Evolutionary conservation across 2,797 vertebrate species (phyloP), one percentile per base, ranked within the genome.

Genomic region (Meda fulgida): DNA sequence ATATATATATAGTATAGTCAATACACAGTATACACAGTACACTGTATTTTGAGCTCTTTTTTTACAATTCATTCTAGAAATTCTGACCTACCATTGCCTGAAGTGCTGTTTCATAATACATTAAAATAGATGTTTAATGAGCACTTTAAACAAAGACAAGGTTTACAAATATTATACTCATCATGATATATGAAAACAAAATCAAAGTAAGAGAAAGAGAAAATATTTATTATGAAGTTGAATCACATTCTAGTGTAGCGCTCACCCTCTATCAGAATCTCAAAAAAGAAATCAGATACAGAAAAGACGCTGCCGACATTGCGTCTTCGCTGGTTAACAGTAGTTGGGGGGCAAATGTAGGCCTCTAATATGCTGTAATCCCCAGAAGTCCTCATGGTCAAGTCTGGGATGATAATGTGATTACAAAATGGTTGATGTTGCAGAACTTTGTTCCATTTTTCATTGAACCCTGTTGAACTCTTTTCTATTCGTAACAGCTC

Each of bases 401-500:
- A 93, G 93, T 94, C 92, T 93, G 93, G 91, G 92, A 94, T 94
- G 91, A 94, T 94, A 94, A 94, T 94, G 92, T 93, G 92, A 93
- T 94, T 94, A 94, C 92, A 93, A 94, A 93, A 94, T 88, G 91
- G 88, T 90, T 86, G 92, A 94, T 93, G 93, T 92, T 93, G 92
- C 92, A 91, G 92, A 92, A 93, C 93, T 93, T 92, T 93, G 93
- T 93, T 91, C 92, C 93, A 92, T 93, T 94, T 93, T 94, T 93
- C 91, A 91, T 89, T 94, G 92, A 94, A 94, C 92, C 92, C 92
- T 92, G 91, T 92, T 94, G 92, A 93, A 94, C 93, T 91, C 92
- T 92, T 89, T 92, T 94, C 93, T 93, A 92, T 92, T 91, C 88
- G 92, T 88, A 89, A 90, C 88, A 88, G 88, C 88, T 89, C 80